Evolutionary conservation across 2,888 invertebrate species (phyloP), one percentile per base, ranked within the genome.

Genomic region (Pseudococcus longispinus): DNA sequence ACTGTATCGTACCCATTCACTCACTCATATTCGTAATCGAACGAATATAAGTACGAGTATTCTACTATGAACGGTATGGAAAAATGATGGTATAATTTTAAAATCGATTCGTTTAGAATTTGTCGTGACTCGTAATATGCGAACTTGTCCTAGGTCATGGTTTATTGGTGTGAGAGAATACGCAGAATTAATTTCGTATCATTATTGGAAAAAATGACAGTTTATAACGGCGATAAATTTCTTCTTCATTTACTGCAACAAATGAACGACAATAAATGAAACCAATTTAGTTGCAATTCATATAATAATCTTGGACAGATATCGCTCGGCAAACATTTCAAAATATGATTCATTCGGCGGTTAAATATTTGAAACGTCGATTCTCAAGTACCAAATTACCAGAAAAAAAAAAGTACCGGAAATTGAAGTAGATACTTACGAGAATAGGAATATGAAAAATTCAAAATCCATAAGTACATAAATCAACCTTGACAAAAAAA

Each of bases 1-100:
- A 9, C 77, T 23, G 42, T 80, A 80, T 80, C 42, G 77, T 80
- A 80, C 77, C 23, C 77, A 80, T 80, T 80, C 77, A 77, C 42
- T 80, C 77, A 80, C 20, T 37, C 77, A 42, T 60, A 74, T 29
- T 74, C n/a, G 74, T 74, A 32, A 70, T 70, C 70, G 29, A 70
- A 29, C 29, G 55, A 51, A 55, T 20, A 65, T 77, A 42, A 80
- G 18, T 42, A 42, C 74, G 29, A 32, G 74, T 80, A 80, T 80
- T 42, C n/a, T 42, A 23, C 15, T 77, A 70, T 13, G 32, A 42
- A 80, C 18, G 1, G 77, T 42, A 42, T 42, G n/a, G n/a, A 42
- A 80, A 37, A 37, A 42, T 42, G 32, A n/a, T 37, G 74, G 20
- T 20, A 80, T 80, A 80, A 80, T 80, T 80, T 80, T 42, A 0